Evolutionary conservation across 1,140 invertebrate genomes (phyloP).

Genomic region (Cydia pomonella): DNA sequence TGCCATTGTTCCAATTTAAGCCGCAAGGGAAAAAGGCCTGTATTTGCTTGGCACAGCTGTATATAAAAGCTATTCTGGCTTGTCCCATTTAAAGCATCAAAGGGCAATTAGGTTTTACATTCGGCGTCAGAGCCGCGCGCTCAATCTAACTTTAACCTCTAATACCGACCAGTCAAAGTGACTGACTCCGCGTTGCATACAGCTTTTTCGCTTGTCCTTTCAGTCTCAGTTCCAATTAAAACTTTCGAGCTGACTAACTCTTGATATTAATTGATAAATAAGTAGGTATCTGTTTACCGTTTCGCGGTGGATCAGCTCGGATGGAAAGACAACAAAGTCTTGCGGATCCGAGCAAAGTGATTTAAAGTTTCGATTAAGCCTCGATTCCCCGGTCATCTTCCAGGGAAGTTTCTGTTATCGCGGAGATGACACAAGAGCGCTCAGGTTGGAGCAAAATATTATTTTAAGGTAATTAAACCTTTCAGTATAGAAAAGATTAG

Average conservation of each 20-base stretch:
- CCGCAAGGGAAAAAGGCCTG: constrained; percentile 39
- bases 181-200: neutral
- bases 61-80: constrained; percentile 53
- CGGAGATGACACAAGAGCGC: neutral
- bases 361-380: constrained; percentile 28
- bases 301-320: neutral
- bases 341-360: constrained; percentile 15
- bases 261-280: constrained; percentile 23
- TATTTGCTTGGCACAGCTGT: constrained; percentile 32
- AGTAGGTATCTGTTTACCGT: constrained; percentile 20
- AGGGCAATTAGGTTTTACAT: constrained; percentile 75
- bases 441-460: constrained; percentile 5
- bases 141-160: constrained; percentile 70
- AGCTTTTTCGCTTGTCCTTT: constrained; percentile 3
- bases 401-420: constrained; percentile 7
- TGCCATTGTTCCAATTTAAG: constrained; percentile 30
- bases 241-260: neutral
- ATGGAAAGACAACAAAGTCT: constrained; percentile 9
- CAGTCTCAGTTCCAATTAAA: neutral
- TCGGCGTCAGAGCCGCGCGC: constrained; percentile 60
- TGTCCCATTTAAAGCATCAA: constrained; percentile 68
- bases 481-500: neutral
- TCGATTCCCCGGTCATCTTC: constrained; percentile 18
- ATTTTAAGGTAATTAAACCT: neutral
- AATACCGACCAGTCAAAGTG: constrained; percentile 43